Percentiles rank a stretch among this genome's conserved stretches.
phyloP scores from a whole-genome alignment of 2,797 vertebrate genomes.

The Ctenopoma kingsleyae region DNA sequence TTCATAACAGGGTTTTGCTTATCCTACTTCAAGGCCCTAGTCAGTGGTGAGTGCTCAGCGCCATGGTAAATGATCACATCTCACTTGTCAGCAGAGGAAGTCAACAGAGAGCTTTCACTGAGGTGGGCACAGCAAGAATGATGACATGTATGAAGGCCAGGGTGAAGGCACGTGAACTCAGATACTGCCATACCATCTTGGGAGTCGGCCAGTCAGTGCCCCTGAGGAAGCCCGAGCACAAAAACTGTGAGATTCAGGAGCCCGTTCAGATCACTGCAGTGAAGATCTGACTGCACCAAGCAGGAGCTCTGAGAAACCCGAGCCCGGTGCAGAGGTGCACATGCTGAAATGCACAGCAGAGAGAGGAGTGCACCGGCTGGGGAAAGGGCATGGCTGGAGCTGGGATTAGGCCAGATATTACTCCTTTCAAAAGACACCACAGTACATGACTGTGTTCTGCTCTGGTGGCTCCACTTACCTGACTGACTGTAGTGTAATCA shows the following conservation, averaged over 20 bases:
- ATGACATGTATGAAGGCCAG: constrained; percentile 78
- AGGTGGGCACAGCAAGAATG: constrained; percentile 61
- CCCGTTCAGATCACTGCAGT: constrained; percentile 29
- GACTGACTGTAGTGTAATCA: constrained; percentile 74
- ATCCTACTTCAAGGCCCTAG: constrained; percentile 64
- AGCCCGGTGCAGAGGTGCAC: constrained; percentile 56
- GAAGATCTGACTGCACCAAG: constrained; percentile 56
- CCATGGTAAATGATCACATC: constrained; percentile 54
- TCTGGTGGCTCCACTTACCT: constrained; percentile 72
- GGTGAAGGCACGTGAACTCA: constrained; percentile 64
- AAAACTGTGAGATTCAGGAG: constrained; percentile 52
- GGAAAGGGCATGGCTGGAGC: constrained; percentile 57
- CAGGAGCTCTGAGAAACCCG: constrained; percentile 69
- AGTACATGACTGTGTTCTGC: constrained; percentile 71
- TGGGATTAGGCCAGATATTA: constrained; percentile 74
- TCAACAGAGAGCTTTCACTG: constrained; percentile 71
- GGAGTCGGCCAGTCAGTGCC: constrained; percentile 37
- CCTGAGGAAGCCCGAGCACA: constrained; percentile 40
- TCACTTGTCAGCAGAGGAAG: constrained; percentile 86
- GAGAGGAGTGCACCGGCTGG: constrained; percentile 60
- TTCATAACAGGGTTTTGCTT: constrained; percentile 74
- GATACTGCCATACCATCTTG: constrained; percentile 37
- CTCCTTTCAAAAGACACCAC: constrained; percentile 58
- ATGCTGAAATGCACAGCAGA: constrained; percentile 71
- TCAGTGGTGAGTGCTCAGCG: constrained; percentile 65